Percentiles rank a stretch among this genome's conserved stretches.
Conservation (phyloP, 2,113 vertebrate genomes). For the Arenaria interpres region DNA sequence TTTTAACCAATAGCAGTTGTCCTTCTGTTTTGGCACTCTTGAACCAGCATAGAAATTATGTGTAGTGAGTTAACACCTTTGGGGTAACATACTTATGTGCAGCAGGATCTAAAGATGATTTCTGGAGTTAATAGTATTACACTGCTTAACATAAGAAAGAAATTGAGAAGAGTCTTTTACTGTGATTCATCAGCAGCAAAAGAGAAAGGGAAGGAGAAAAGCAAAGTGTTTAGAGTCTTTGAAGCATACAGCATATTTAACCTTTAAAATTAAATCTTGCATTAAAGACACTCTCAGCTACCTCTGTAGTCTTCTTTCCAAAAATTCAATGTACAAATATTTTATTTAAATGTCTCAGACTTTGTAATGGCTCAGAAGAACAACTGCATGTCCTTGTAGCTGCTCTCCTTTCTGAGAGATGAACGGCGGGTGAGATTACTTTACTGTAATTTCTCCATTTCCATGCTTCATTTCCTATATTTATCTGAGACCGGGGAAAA, state of each 20-base stretch:
- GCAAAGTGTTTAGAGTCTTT: slow-evolving; percentile 48
- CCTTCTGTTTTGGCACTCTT: slow-evolving; percentile 64
- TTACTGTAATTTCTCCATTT: slow-evolving; percentile 66
- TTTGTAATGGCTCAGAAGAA: slow-evolving; percentile 64
- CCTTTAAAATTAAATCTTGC: slow-evolving; percentile 67
- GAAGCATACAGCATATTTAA: slow-evolving; percentile 32
- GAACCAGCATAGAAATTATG: slow-evolving; percentile 47
- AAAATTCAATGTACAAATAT: slow-evolving; percentile 65
- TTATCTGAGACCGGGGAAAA: slow-evolving; percentile 68
- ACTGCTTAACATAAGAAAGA: slow-evolving; percentile 52
- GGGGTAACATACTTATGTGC: slow-evolving; percentile 6
- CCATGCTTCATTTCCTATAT: slow-evolving; percentile 69
- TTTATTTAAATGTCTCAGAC: slow-evolving; percentile 59
- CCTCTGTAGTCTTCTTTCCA: slow-evolving; percentile 61
- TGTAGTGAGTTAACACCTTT: slow-evolving; percentile 13
- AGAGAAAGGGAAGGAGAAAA: slow-evolving; percentile 22
- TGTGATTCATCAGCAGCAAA: slow-evolving; percentile 56
- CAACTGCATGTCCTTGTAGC: slow-evolving; percentile 33
- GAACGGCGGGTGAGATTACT: slow-evolving; percentile 8
- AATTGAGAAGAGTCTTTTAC: slow-evolving; percentile 46
- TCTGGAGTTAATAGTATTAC: slow-evolving; percentile 50
- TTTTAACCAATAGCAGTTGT: slow-evolving; percentile 13
- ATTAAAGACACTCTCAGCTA: slow-evolving; percentile 53
- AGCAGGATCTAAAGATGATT: slow-evolving; percentile 38
- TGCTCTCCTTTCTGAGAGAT: slow-evolving; percentile 50